These are phyloP conservation scores for Nycticryphes semicollaris DNA, from an alignment of 2,113 vertebrate genomes.

Conservation along the genomic window DNA sequence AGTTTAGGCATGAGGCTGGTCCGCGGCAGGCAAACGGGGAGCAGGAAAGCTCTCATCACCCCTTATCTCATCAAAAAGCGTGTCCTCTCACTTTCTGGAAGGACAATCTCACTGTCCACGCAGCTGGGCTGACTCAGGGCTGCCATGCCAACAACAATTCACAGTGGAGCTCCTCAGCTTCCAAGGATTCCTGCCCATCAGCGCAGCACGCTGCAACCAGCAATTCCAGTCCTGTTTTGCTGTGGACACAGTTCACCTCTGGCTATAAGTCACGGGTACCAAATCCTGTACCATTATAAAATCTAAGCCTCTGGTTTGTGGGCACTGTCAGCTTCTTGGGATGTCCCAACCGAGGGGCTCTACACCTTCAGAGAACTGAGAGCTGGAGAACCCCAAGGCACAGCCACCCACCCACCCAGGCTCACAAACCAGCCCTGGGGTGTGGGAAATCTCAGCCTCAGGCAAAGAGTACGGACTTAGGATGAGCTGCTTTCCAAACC, in stretches of 20 bases:
- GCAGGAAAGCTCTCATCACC: not conserved
- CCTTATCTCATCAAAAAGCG: not conserved
- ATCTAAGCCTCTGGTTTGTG: not conserved
- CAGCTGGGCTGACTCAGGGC: fast-evolving
- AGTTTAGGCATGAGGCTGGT: not conserved
- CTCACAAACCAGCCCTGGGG: not conserved
- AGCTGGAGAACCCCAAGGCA: not conserved
- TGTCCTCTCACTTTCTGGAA: not conserved
- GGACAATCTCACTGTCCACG: not conserved
- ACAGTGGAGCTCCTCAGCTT: not conserved
- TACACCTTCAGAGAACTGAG: not conserved
- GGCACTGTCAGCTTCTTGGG: not conserved
- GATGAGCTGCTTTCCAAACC: not conserved
- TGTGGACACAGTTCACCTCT: not conserved
- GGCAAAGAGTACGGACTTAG: fast-evolving
- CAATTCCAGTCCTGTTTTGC: not conserved
- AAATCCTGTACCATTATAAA: not conserved
- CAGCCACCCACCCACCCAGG: not conserved
- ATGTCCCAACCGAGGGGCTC: not conserved
- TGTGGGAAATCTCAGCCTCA: not conserved
- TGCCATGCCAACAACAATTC: not conserved
- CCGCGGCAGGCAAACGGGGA: not conserved
- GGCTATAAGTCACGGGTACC: not conserved
- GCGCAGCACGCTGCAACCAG: not conserved
- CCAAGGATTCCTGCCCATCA: not conserved